Conservation (phyloP, 2,888 invertebrate species). For the Cheilosia pagana region DNA sequence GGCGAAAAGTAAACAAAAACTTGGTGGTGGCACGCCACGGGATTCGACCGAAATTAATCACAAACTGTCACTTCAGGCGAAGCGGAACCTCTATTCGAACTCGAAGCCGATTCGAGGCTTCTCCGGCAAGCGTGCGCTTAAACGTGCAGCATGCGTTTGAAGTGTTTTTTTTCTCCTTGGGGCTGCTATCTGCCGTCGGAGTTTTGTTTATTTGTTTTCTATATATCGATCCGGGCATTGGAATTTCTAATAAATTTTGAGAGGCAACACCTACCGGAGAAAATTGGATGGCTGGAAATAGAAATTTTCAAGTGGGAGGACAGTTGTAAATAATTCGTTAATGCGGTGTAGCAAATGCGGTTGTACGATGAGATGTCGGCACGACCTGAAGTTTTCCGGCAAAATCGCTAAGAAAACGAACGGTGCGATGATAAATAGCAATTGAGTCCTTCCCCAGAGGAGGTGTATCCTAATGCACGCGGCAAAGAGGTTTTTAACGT, state of each 20-base stretch:
- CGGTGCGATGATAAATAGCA: conserved; percentile 57
- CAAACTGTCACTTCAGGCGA: conserved; percentile 59
- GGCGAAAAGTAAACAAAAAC: conserved; percentile 39
- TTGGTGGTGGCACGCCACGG: conserved; percentile 29
- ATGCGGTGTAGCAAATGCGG: conserved; percentile 66
- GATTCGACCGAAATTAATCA: conserved; percentile 71
- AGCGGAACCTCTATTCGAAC: conserved; percentile 14
- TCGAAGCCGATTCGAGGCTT: conserved; percentile 18
- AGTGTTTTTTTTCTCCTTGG: not conserved
- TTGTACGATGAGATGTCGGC: conserved; percentile 54
- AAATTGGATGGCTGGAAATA: conserved; percentile 34
- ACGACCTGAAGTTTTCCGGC: conserved; percentile 18
- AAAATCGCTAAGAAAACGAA: conserved; percentile 9
- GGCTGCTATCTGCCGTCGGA: conserved; percentile 35
- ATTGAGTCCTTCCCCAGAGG: conserved; percentile 43
- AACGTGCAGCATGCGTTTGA: conserved; percentile 34
- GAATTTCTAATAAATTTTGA: conserved; percentile 70
- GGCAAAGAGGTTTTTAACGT: conserved; percentile 15
- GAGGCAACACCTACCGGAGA: conserved; percentile 40
- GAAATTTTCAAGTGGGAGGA: conserved; percentile 71
- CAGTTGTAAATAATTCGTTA: conserved; percentile 74
- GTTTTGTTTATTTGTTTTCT: conserved; percentile 38
- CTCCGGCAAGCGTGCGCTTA: not conserved
- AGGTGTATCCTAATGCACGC: conserved; percentile 6
- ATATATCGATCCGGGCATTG: conserved; percentile 60